Conservation (phyloP, 2,888 invertebrate genomes). For the Drosophila stalkeri region DNA sequence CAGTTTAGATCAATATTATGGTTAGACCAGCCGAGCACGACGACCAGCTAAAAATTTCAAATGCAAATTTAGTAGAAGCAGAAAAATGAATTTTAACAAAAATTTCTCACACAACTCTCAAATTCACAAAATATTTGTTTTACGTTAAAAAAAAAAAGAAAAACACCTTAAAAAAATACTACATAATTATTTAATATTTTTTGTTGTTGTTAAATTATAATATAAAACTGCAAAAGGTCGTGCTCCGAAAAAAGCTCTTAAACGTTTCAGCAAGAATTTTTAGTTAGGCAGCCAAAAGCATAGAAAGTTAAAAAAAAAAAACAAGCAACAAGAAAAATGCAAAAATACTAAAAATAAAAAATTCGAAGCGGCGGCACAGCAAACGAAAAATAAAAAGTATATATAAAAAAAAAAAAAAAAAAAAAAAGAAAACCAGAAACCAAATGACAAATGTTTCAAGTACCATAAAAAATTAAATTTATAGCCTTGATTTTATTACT, state of each 20-base stretch:
- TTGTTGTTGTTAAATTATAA: neutral
- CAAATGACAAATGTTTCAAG: constrained; percentile 27
- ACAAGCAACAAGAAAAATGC: constrained; percentile 74
- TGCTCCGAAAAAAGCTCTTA: constrained; percentile 83
- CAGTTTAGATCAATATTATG: constrained; percentile 60
- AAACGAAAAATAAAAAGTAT: constrained; percentile 26
- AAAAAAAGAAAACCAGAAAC: constrained; percentile 33
- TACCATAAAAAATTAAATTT: neutral
- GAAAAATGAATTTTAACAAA: constrained; percentile 36
- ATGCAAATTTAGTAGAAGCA: constrained; percentile 51
- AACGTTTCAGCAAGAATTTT: constrained; percentile 64
- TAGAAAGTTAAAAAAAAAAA: constrained; percentile 64
- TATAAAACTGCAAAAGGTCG: constrained; percentile 63
- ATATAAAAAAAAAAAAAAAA: neutral
- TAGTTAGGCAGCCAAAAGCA: constrained; percentile 47
- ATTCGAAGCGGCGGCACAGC: constrained; percentile 48
- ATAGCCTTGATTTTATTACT: neutral
- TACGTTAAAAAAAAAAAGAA: constrained; percentile 5
- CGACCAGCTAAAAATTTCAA: constrained; percentile 60
- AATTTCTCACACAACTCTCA: constrained; percentile 53
- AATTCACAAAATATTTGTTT: constrained; percentile 28
- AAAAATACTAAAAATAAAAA: constrained; percentile 47
- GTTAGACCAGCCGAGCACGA: constrained; percentile 58
- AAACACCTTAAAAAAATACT: neutral
- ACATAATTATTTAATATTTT: constrained; percentile 12